Evolutionary conservation across 2,113 vertebrate species (phyloP), one percentile per base, ranked within the genome.

Genomic region (Crotophaga sulcirostris): DNA sequence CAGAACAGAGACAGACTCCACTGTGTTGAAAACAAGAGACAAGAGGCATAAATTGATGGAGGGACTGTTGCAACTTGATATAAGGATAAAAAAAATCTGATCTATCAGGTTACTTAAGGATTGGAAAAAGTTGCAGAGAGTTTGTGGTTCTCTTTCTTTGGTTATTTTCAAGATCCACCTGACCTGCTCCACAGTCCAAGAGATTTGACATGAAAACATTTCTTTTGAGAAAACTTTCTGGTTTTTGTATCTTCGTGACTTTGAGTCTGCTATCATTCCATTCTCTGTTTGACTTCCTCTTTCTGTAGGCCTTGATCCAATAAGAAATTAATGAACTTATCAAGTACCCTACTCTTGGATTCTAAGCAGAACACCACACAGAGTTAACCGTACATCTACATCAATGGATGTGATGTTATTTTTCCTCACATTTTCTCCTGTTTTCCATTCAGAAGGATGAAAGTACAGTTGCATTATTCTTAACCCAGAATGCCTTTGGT

Each of bases 41-140:
- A 47, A 31, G 3, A 7, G n/a, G 31, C 10, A 49, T 9, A 55
- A 45, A 55, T 10, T 54, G 38, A 29, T 25, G 16, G 45, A 60
- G 11, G 16, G 3, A 3, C 3, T 67, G 23, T 82, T 75, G 31
- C 4, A 25, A 8, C 3, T 40, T 28, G 4, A 7, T 40, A 33
- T 51, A 51, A 64, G 26, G 6, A n/a, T 21, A 55, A 40, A 74
- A 47, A 29, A 24, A 0, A 0, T 2, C 6, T 8, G 29, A 16
- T 0, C 11, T 40, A 9, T n/a, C 13, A 9, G 2, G 2, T 29
- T 55, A 54, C 33, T 42, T 40, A 69, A 75, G 19, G 9, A 42
- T 3, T 75, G 79, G 12, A 60, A 36, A 3, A 21, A 3, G 5
- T 47, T 67, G 63, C 15, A 34, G 34, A 67, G 11, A 44, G 16